These are phyloP conservation scores for Neoarius graeffei DNA, from an alignment of 2,113 vertebrate species.

Conservation along the genomic window DNA sequence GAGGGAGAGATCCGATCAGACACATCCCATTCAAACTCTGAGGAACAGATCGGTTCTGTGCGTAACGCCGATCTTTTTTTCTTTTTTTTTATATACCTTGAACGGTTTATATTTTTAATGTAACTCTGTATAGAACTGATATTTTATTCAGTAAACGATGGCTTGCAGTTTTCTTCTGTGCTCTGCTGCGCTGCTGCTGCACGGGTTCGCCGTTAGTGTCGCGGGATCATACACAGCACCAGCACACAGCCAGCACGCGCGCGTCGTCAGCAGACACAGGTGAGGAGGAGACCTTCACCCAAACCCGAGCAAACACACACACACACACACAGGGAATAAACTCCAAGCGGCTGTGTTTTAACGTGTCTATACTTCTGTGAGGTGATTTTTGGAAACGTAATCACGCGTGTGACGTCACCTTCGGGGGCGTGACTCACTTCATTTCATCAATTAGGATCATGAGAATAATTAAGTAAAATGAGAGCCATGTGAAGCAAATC, in stretches of 20 bases:
- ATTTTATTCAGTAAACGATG: conserved; percentile 53
- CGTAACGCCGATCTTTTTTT: too few relatives aligned
- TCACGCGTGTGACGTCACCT: neutral
- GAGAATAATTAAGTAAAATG: too few relatives aligned
- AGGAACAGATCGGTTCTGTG: too few relatives aligned
- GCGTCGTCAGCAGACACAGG: conserved; percentile 76
- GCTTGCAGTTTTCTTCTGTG: conserved; percentile 57
- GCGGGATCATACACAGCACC: conserved; percentile 62
- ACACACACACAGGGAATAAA: neutral
- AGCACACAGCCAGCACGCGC: conserved; percentile 52
- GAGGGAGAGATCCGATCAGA: neutral
- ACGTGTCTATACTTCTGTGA: neutral
- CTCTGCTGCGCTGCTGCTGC: conserved; percentile 48
- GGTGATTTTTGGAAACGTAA: neutral
- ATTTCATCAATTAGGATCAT: too few relatives aligned
- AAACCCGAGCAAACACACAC: neutral
- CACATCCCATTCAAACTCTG: too few relatives aligned
- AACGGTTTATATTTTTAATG: neutral
- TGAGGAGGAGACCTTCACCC: conserved; percentile 40
- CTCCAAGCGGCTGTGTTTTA: neutral
- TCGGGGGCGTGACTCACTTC: neutral
- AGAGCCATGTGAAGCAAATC: too few relatives aligned
- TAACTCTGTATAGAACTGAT: neutral
- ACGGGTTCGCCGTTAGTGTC: conserved; percentile 40
- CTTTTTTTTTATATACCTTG: neutral